phyloP scores from a whole-genome alignment of 1,140 invertebrate genomes.

The Tetramorium parvispinum region DNA sequence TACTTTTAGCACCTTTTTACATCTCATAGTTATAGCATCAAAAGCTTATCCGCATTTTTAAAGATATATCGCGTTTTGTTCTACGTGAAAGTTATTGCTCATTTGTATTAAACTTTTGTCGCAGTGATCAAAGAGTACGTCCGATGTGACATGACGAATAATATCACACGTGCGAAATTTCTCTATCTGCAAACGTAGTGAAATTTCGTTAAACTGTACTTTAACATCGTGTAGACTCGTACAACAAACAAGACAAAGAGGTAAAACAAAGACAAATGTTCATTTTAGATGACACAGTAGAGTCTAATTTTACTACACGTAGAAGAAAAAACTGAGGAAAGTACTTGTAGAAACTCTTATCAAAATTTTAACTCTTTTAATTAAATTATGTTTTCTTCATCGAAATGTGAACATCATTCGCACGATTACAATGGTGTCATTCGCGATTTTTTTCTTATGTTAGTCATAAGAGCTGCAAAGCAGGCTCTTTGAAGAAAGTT shows the following conservation, averaged over 20 bases:
- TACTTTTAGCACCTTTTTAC: background rate
- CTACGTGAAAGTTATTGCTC: background rate
- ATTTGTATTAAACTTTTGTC: slow-evolving; percentile 13
- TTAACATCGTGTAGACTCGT: background rate
- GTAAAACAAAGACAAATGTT: background rate
- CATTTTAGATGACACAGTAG: background rate
- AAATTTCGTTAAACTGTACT: slow-evolving; percentile 22
- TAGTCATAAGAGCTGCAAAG: too few relatives aligned
- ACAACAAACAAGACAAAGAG: background rate
- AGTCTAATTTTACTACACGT: background rate
- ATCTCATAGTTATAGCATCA: background rate
- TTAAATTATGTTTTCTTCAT: background rate
- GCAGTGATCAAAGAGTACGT: background rate
- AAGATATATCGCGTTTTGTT: background rate
- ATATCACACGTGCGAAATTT: slow-evolving; percentile 25
- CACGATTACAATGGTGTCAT: background rate
- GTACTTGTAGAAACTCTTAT: background rate
- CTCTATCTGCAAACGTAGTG: background rate
- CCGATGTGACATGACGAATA: background rate
- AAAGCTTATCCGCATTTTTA: background rate
- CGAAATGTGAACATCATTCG: background rate
- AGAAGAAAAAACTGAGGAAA: background rate
- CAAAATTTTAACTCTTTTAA: background rate
- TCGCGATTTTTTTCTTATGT: background rate
- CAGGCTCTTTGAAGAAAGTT: background rate